Evolutionary conservation across 1,140 invertebrate species (phyloP).

Genomic region (Drosophila serrata): DNA sequence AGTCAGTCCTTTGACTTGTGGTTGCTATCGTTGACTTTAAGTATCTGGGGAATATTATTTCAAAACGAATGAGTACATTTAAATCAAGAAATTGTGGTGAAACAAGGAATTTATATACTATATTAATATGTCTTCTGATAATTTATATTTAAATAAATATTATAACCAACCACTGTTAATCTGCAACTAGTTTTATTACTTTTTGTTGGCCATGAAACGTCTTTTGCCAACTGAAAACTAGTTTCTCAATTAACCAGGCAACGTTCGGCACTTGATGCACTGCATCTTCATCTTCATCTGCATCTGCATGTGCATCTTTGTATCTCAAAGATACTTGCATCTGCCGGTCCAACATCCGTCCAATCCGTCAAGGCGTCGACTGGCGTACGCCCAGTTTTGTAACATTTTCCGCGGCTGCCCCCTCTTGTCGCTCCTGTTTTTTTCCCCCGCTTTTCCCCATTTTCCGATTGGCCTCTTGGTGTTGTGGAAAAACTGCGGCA

Average conservation of each 20-base stretch:
- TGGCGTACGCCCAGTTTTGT: conserved; percentile 69
- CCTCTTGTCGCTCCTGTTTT: conserved; percentile 19
- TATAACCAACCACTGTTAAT: conserved; percentile 23
- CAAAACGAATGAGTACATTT: not conserved
- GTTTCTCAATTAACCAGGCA: conserved; percentile 77
- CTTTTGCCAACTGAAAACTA: conserved; percentile 67
- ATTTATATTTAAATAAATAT: not conserved
- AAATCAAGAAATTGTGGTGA: not conserved
- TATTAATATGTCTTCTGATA: not conserved
- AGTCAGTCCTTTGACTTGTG: not conserved
- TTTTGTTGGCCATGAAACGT: conserved; percentile 14
- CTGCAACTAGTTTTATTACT: conserved; percentile 31
- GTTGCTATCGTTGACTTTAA: conserved; percentile 7
- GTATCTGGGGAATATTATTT: conserved; percentile 6
- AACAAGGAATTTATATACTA: not conserved
- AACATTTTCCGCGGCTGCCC: conserved; percentile 15
- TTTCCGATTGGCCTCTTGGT: conserved; percentile 56
- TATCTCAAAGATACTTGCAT: conserved; percentile 17
- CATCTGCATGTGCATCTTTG: conserved; percentile 37
- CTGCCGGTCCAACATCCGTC: conserved; percentile 70
- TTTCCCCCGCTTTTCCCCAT: conserved; percentile 22
- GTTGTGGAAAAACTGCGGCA: conserved; percentile 57
- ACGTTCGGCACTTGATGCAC: conserved; percentile 38
- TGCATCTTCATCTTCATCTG: conserved; percentile 23
- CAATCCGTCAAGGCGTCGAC: conserved; percentile 78